phyloP scores from a whole-genome alignment of 2,888 invertebrate genomes.

The Nomada ruficornis region DNA sequence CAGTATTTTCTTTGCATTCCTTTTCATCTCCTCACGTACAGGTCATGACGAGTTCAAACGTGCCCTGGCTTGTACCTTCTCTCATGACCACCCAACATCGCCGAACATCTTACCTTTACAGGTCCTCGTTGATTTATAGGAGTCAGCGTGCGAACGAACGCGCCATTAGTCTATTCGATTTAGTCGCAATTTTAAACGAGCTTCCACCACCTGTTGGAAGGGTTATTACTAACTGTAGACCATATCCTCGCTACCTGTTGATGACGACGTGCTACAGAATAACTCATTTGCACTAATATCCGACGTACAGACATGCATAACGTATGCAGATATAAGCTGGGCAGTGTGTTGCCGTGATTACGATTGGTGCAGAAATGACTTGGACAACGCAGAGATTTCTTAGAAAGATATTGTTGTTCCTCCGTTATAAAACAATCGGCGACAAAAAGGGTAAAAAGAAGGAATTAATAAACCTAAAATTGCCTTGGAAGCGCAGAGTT shows the following conservation, averaged over 20 bases:
- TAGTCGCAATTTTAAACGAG: slow-evolving; percentile 44
- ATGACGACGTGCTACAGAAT: slow-evolving; percentile 31
- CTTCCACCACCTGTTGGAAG: slow-evolving; percentile 36
- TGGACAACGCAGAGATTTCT: not conserved
- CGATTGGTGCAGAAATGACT: not conserved
- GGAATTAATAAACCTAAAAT: no score
- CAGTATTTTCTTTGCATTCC: slow-evolving; percentile 66
- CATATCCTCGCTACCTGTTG: slow-evolving; percentile 45
- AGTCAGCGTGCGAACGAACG: slow-evolving; percentile 26
- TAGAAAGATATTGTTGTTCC: no score
- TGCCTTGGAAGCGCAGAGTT: no score
- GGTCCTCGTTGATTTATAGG: slow-evolving; percentile 60
- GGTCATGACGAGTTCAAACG: slow-evolving; percentile 58
- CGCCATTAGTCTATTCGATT: slow-evolving; percentile 57
- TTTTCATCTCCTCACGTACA: slow-evolving; percentile 67
- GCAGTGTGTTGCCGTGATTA: not conserved
- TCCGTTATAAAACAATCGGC: no score
- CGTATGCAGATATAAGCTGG: not conserved
- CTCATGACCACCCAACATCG: slow-evolving; percentile 62
- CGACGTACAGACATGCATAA: not conserved
- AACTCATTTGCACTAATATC: slow-evolving; percentile 26
- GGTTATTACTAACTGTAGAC: slow-evolving; percentile 35
- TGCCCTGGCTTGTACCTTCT: slow-evolving; percentile 45
- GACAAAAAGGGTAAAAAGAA: no score
- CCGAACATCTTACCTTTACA: slow-evolving; percentile 41